Evolutionary conservation across 1,140 invertebrate genomes (phyloP), one percentile per base, ranked within the genome.

Genomic region (Drosophila oshimai): DNA sequence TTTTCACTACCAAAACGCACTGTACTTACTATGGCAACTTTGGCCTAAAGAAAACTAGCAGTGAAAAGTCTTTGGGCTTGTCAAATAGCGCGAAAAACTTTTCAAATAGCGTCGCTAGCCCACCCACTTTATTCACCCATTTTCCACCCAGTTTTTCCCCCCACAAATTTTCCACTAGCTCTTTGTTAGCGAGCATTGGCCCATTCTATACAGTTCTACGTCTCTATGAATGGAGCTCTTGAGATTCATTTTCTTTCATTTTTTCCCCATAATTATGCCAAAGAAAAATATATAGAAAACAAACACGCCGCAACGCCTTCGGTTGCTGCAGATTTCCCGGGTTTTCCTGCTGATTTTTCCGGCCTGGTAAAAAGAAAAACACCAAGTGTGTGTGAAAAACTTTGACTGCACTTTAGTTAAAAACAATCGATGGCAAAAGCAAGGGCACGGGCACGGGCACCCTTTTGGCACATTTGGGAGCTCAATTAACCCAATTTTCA

Each of bases 81-180:
- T 83, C 79, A 79, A 83, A 86, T 86, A 77, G 70, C 64, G 79
- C 74, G 70, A 74, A 86, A 20, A 62, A 86, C 57, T 83, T 83
- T 71, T 67, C 69, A 75, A 71, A 50, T 64, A 47, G 24, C 61
- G 42, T 13, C 60, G 55, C 69, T 57, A 47, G 55, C 17, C 61
- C 39, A 55, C 31, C 49, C 61, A 31, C 42, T 26, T 45, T 42
- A 28, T 28, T 22, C 24, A 28, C 36, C 13, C 26, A 26, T 20
- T 13, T 17, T 1, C 41, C 29, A 22, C 10, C 12, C 54, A 6
- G 22, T 6, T 39, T 22, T 22, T 22, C 15, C 15, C 4, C 17
- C 15, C 5, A 28, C 26, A 7, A 24, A 10, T 33, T 55, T 34
- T 34, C 20, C 26, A 31, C 22, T n/a, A 44, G 37, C 18, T 26